Base-by-base conservation (phyloP, 2,888 invertebrate genomes). In the Drosophila prostipennis region DNA sequence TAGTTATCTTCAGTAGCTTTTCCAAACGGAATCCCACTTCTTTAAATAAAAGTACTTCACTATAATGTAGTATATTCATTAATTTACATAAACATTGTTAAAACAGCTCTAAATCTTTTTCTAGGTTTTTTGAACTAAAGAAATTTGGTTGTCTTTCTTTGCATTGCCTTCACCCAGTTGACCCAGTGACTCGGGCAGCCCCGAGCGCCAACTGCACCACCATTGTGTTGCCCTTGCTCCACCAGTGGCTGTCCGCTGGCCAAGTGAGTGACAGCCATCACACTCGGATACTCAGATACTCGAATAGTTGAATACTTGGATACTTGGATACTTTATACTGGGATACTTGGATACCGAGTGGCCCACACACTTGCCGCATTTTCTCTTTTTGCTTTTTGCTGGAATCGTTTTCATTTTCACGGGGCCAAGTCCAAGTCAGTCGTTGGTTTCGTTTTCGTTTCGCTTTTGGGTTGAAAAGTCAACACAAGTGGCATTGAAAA, bases 301-400 rank as follows among this genome's bases (percentile, higher is more conserved):
- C 37, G 56, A 16, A 64, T 57, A 45, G 26, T 26, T 5, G n/a
- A 4, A 45, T 23, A 43, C 43, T 59, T 34, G 56, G 23, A 64
- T 57, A 45, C 64, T 34, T 34, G 32, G 2, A 34, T 10, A 37
- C n/a, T 63, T n/a, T n/a, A 45, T 23, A 43, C 43, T 59, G 26
- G 56, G 23, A 64, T 57, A 45, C 64, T 34, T 39, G 58, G 34
- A 56, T 59, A 43, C 67, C 67, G 59, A 72, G 67, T 48, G 54
- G 52, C 64, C 58, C 55, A 77, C 64, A 59, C 56, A 63, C 61
- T 70, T 59, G 73, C 64, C 43, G 49, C 58, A 51, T 77, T 80
- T 80, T 80, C 80, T 80, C 84, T 80, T 80, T 82, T 80, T 78
- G 48, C 84, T 82, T 80, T 82, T 80, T 78, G 48, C 48, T 64